Evolutionary conservation across 2,888 invertebrate genomes (phyloP).

Genomic region (Ceriagrion tenellum): DNA sequence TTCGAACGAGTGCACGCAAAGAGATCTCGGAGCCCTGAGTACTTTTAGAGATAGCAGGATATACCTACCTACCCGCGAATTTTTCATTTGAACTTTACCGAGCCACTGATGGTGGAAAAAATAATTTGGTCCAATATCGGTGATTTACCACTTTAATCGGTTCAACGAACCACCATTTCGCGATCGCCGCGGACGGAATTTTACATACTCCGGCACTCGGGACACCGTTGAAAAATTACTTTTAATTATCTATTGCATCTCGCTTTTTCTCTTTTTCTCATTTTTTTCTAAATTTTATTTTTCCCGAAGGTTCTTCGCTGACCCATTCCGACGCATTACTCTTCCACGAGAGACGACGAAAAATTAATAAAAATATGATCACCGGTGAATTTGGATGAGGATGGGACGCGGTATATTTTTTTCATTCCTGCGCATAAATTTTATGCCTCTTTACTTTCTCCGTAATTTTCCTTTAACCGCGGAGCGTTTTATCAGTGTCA

Average conservation of each 20-base stretch:
- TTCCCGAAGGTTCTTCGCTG: not conserved
- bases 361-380: conserved; percentile 17
- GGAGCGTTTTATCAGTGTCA: conserved; percentile 65
- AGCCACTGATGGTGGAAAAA: not conserved
- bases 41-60: not conserved
- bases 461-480: conserved; percentile 23
- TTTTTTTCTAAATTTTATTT: not conserved
- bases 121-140: not conserved
- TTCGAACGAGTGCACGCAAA: not conserved
- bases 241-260: conserved; percentile 22
- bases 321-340: not conserved
- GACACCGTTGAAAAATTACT: not conserved
- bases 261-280: no score
- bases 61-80: not conserved
- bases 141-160: not conserved
- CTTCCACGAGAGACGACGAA: not conserved
- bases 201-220: not conserved
- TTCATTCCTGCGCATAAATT: not conserved
- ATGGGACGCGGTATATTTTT: conserved; percentile 33
- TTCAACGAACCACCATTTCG: not conserved
- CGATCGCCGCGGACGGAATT: not conserved
- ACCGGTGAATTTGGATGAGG: not conserved
- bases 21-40: not conserved
- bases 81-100: not conserved
- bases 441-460: conserved; percentile 40